phyloP scores from a whole-genome alignment of 2,888 invertebrate species.

The Epicampocera succincta region DNA sequence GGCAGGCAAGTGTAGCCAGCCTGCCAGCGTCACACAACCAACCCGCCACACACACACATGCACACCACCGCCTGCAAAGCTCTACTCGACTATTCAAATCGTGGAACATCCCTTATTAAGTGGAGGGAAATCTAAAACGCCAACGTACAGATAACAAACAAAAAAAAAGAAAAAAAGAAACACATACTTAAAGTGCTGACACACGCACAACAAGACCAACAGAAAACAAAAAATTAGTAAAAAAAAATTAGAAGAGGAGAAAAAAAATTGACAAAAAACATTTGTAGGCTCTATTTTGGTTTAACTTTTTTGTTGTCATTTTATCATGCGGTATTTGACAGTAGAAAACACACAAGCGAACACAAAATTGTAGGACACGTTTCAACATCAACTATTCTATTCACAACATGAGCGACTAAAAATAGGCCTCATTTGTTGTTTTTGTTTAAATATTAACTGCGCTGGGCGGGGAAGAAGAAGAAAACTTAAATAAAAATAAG shows the following conservation, averaged over 20 bases:
- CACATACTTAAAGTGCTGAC: constrained; percentile 53
- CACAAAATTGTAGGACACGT: background rate
- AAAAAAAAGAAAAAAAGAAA: background rate
- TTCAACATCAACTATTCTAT: background rate
- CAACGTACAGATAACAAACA: constrained; percentile 12
- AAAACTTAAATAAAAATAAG: constrained; percentile 2
- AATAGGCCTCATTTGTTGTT: constrained; percentile 45
- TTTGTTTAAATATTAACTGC: constrained; percentile 4
- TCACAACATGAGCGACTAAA: constrained; percentile 44
- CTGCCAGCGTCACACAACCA: constrained; percentile 1
- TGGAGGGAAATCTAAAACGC: constrained; percentile 28
- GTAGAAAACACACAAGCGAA: constrained; percentile 32
- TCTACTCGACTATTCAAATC: constrained; percentile 25
- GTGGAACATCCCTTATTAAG: constrained; percentile 62
- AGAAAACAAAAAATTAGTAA: background rate
- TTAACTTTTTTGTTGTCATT: constrained; percentile 40
- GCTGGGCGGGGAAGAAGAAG: background rate
- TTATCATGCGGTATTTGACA: constrained; percentile 54
- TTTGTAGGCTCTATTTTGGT: constrained; percentile 61
- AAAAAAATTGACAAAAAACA: constrained; percentile 26
- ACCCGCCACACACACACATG: constrained; percentile 38
- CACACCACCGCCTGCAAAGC: constrained; percentile 20
- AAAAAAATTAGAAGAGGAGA: constrained; percentile 8
- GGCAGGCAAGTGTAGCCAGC: constrained; percentile 39
- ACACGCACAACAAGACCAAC: constrained; percentile 52